Evolutionary conservation across 1,140 invertebrate species (phyloP), one percentile per base, ranked within the genome.

Genomic region (Dolichoris vasculosae): DNA sequence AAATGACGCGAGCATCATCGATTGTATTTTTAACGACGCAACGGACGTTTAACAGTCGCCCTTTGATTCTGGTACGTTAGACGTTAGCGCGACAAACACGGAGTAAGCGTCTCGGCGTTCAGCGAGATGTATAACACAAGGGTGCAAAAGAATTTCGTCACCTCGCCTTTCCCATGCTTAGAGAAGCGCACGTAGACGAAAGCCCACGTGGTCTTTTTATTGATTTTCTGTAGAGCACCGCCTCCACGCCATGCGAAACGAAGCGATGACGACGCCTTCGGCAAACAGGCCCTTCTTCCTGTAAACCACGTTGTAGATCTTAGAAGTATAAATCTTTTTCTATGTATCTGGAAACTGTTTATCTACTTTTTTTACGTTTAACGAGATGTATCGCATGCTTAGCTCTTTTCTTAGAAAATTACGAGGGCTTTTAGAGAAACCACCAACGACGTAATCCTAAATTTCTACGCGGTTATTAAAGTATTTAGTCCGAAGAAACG

Each of bases 151-250:
- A 35, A 32, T 32, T 67, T 35, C 4, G 7, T 6, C 30, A 1
- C 15, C 0, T 15, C 30, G 15, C 63, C 9, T 32, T 35, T 67
- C 35, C 15, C 63, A 67, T 13, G 1, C 30, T 32, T 13, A 13
- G 32, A 67, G 30, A 32, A 67, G 30, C 20, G 30, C n/a, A 67
- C 15, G 13, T 67, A 32, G 15, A 13, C 63, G 7, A 3, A 0
- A 35, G 82, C 32, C 51, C 69, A 76, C 67, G 83, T 76, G 82
- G 30, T 59, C 69, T 40, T 51, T 67, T 76, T 81, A 43, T 67
- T 67, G 78, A 76, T 85, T 85, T 73, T 69, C 46, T 26, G 26
- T 11, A 43, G 23, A 73, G 38, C 69, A 23, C 69, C 23, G 40
- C 38, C 69, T 43, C 2, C 69, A 38, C 69, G 43, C 20, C 23